These are phyloP conservation scores for Zosterops japonicus DNA, from an alignment of 2,113 vertebrate genomes.

Conservation along the genomic window DNA sequence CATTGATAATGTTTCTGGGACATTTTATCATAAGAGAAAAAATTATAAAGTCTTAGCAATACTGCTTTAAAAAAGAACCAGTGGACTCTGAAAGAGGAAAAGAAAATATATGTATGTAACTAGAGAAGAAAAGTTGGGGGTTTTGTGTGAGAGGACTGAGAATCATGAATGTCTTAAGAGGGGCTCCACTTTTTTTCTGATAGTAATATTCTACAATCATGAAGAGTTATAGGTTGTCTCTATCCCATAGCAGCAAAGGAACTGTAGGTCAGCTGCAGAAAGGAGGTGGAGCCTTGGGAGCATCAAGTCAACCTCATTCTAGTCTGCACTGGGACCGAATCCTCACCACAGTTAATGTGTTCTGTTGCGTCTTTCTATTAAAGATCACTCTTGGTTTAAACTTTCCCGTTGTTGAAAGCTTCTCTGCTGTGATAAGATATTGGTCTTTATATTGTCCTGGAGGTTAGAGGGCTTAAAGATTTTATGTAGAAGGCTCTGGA, in stretches of 20 bases:
- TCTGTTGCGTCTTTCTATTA: neutral
- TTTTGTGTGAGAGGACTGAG: neutral
- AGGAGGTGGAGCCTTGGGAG: neutral
- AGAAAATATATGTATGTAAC: neutral
- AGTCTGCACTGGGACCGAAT: neutral
- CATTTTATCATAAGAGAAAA: neutral
- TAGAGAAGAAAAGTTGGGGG: neutral
- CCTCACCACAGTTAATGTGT: neutral
- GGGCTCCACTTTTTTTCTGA: neutral
- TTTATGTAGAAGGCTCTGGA: neutral
- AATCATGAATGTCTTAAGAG: neutral
- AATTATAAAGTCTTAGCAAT: neutral
- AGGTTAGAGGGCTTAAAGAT: neutral
- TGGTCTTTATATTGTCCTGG: neutral
- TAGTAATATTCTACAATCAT: neutral
- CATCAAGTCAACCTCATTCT: neutral
- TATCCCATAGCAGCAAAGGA: neutral
- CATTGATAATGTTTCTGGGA: neutral
- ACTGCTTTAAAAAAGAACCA: neutral
- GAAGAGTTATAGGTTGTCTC: neutral
- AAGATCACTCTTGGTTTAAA: neutral
- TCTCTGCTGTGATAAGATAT: neutral
- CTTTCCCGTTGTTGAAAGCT: neutral
- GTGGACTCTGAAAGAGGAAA: neutral
- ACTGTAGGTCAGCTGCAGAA: neutral